Base-by-base conservation (phyloP, 2,113 vertebrate genomes). In the Excalfactoria chinensis region DNA sequence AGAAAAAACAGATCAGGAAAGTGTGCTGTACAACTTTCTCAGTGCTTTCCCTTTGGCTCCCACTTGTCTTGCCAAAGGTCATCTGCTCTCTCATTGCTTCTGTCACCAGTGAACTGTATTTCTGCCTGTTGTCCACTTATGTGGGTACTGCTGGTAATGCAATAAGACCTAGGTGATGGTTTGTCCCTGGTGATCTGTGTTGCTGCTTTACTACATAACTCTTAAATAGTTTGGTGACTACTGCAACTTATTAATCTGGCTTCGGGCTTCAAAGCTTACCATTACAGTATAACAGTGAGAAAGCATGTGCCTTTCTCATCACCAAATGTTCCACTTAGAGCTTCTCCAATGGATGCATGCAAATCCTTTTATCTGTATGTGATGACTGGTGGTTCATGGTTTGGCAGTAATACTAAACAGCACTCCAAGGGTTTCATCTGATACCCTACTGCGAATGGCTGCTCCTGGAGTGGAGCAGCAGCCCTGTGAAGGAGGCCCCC, bases 51-150 rank as follows among this genome's bases (percentile, higher is more conserved):
- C 43, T 19, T 82, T 73, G 88, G 43, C 25, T 67, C 40, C 48
- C 37, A 86, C 20, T 20, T 73, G 9, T 88, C 34, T 88, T 53
- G 80, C 46, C 53, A 58, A 78, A 72, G n/a, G 62, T 69, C 62
- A 88, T 55, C 59, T 86, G 77, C 84, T 90, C 90, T 72, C 90
- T 90, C 92, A 58, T 28, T 81, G 76, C 70, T 89, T 76, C 74
- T 30, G 32, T 66, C 66, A 82, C 13, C 59, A 77, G 19, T 32
- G 4, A 70, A 53, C 73, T 87, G 2, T 26, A 28, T 78, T 81
- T 90, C 35, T 88, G 22, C 41, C 18, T 35, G 28, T 75, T 71
- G 25, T 18, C 43, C 71, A 22, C 88, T 90, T 43, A 53, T 71
- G 51, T 5, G 23, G 25, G 11, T 69, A 20, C 34, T 49, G 34